A percentile compares a stretch with the other conserved stretches of the same genome.
phyloP scores from a whole-genome alignment of 2,113 vertebrate species.

The Acanthisitta chloris region DNA sequence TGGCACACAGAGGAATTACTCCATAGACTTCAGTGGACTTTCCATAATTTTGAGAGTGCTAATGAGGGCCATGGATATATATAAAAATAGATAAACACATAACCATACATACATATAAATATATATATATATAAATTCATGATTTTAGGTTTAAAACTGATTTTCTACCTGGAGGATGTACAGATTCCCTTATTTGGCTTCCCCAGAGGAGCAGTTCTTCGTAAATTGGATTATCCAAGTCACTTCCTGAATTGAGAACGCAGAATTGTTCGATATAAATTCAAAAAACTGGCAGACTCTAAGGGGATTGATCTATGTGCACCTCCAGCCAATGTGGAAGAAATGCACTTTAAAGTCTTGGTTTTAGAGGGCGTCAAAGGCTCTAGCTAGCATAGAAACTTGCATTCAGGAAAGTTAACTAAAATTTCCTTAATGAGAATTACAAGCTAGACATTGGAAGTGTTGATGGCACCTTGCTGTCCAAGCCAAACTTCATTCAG shows the following conservation, averaged over 20 bases:
- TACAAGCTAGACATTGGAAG: not conserved
- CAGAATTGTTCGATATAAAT: not conserved
- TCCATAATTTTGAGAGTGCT: not conserved
- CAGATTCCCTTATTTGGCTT: not conserved
- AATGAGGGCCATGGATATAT: not conserved
- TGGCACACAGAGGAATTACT: not conserved
- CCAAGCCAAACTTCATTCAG: not conserved
- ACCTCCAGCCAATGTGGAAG: slow-evolving; percentile 34
- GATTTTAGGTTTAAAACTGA: not conserved
- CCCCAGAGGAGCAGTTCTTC: slow-evolving; percentile 5
- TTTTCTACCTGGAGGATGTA: not conserved
- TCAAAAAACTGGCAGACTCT: slow-evolving; percentile 1
- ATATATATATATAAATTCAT: too few species aligned
- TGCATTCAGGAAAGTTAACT: slow-evolving; percentile 50
- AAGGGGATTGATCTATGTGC: slow-evolving; percentile 8
- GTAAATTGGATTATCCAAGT: slow-evolving; percentile 31
- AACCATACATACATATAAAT: not conserved
- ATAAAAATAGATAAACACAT: not conserved
- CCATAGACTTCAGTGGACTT: not conserved
- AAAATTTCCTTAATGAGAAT: slow-evolving; percentile 24
- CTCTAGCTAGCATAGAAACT: not conserved
- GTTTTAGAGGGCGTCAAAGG: slow-evolving; percentile 8
- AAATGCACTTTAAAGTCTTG: slow-evolving; percentile 44
- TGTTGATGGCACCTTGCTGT: not conserved
- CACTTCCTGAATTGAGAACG: not conserved